phyloP scores from a whole-genome alignment of 1,140 invertebrate genomes.

The Tetragonula clypearis region DNA sequence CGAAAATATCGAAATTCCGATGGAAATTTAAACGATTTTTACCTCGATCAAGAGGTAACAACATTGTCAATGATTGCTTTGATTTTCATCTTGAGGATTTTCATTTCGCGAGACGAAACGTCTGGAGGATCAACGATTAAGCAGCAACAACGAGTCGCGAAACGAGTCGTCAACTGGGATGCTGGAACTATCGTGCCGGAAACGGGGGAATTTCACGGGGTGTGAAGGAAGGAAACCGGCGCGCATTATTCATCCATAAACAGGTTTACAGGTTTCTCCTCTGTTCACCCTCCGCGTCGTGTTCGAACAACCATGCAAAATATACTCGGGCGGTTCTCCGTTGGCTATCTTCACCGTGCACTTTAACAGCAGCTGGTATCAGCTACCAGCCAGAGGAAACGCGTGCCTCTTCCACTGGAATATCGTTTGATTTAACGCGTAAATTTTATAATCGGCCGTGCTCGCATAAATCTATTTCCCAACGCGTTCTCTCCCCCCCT shows the following conservation, averaged over 20 bases:
- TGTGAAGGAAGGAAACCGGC: background rate
- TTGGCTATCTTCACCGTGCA: constrained; percentile 20
- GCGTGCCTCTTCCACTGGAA: constrained; percentile 22
- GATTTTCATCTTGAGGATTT: no score
- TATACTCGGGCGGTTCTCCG: constrained; percentile 4
- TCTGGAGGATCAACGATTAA: no score
- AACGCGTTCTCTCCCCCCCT: background rate
- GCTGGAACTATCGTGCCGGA: background rate
- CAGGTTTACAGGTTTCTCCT: background rate
- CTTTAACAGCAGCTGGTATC: constrained; percentile 3
- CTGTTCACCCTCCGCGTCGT: background rate
- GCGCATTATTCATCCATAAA: background rate
- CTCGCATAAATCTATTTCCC: constrained; percentile 46
- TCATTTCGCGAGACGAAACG: no score
- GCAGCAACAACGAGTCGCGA: no score
- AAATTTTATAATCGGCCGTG: constrained; percentile 52
- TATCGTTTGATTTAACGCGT: constrained; percentile 56
- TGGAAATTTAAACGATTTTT: no score
- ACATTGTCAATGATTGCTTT: no score
- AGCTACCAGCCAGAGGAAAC: constrained; percentile 40
- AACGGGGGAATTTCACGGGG: background rate
- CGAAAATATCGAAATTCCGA: background rate
- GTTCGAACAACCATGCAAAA: constrained; percentile 22
- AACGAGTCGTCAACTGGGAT: background rate
- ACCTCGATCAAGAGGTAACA: no score